Evolutionary conservation across 2,797 vertebrate species (phyloP).

Genomic region (Onychomys arenicola): DNA sequence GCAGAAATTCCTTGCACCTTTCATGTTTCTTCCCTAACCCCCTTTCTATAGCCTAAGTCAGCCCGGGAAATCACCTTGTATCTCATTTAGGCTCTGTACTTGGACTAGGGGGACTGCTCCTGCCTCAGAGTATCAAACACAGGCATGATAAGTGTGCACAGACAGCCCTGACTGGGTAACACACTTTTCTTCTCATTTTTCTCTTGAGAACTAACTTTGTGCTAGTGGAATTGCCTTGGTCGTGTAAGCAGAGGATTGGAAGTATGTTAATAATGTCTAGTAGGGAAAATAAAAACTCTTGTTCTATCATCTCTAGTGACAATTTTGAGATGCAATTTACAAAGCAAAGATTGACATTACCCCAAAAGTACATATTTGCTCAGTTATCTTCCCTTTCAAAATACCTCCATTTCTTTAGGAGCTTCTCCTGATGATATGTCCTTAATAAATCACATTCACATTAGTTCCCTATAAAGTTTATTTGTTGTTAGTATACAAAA

Average conservation of each 20-base stretch:
- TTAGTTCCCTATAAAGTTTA: not conserved
- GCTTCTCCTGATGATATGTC: not conserved
- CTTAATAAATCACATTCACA: not conserved
- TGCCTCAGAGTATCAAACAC: not conserved
- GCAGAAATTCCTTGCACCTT: not conserved
- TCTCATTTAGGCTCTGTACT: not conserved
- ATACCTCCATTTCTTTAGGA: not conserved
- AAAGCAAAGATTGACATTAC: not conserved
- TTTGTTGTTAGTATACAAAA: not conserved
- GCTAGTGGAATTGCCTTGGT: not conserved
- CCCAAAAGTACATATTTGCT: not conserved
- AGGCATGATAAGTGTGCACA: not conserved
- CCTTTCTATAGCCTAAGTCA: not conserved
- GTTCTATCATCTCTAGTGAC: constrained; percentile 16
- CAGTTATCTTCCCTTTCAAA: not conserved
- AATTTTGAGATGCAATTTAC: constrained; percentile 16
- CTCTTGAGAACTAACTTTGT: not conserved
- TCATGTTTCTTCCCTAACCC: not conserved
- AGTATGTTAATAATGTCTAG: not conserved
- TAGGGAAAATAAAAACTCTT: constrained; percentile 12
- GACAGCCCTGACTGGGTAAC: not conserved
- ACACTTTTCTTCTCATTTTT: constrained; percentile 38
- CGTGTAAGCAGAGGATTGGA: not conserved
- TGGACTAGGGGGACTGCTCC: not conserved
- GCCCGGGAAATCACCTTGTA: not conserved